Conservation (phyloP, 2,797 vertebrate species). For the Alexandromys oeconomus region DNA sequence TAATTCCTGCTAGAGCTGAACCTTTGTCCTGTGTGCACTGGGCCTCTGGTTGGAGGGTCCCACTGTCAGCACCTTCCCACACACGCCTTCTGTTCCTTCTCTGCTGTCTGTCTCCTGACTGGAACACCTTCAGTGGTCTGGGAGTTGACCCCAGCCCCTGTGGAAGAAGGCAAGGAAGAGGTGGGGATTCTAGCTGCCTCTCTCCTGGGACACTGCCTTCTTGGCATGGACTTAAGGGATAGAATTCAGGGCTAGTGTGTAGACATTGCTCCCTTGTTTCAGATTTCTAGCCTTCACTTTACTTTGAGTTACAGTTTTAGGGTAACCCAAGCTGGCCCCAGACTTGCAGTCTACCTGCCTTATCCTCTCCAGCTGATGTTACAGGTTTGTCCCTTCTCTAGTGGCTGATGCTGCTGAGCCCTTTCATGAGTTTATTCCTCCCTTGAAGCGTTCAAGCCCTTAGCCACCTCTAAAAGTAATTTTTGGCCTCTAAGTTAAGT, state of each 20-base stretch:
- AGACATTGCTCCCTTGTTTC: slow-evolving; percentile 61
- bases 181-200: background rate
- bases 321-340: background rate
- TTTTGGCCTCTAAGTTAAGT: background rate
- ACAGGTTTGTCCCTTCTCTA: background rate
- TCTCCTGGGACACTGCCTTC: background rate
- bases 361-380: background rate
- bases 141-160: background rate
- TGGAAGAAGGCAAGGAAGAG: background rate
- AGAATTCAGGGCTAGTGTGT: background rate
- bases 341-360: background rate
- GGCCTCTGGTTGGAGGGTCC: background rate
- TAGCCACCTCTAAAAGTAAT: background rate
- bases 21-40: background rate
- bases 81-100: background rate
- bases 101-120: slow-evolving; percentile 19
- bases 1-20: background rate
- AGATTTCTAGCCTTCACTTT: background rate
- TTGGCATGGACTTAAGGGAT: background rate
- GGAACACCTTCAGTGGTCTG: background rate
- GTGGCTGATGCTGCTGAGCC: background rate
- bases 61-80: background rate
- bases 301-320: background rate
- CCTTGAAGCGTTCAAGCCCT: background rate
- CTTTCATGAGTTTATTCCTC: background rate